phyloP scores from a whole-genome alignment of 1,140 invertebrate genomes.

The Danaus plexippus region DNA sequence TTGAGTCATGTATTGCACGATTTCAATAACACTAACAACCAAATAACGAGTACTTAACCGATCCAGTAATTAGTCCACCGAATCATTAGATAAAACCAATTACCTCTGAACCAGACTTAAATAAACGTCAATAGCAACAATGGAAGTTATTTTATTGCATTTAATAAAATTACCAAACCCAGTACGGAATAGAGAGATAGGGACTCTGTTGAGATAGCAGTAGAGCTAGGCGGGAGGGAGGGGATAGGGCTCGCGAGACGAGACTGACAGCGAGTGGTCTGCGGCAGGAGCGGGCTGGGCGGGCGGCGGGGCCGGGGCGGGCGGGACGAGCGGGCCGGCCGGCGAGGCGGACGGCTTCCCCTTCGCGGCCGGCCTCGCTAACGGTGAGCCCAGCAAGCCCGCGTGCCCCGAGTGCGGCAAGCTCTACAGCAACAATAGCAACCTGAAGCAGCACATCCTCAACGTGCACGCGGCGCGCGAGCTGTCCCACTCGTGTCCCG shows the following conservation, averaged over 20 bases:
- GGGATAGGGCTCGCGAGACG: slow-evolving; percentile 34
- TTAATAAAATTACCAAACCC: no score
- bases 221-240: slow-evolving; percentile 11
- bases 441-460: slow-evolving; percentile 82
- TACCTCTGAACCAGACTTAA: slow-evolving; percentile 10
- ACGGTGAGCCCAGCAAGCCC: slow-evolving; percentile 67
- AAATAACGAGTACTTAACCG: slow-evolving; percentile 41
- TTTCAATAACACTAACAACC: slow-evolving; percentile 55
- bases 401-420: slow-evolving; percentile 79
- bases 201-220: no score
- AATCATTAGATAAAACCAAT: slow-evolving; percentile 18
- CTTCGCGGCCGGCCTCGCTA: slow-evolving; percentile 32
- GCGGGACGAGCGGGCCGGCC: slow-evolving; percentile 42
- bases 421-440: slow-evolving; percentile 77
- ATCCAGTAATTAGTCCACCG: slow-evolving; percentile 31
- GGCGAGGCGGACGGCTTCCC: slow-evolving; percentile 38
- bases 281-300: slow-evolving; percentile 59
- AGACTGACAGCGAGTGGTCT: slow-evolving; percentile 61
- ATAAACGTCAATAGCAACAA: slow-evolving; percentile 33
- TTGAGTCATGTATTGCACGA: slow-evolving; percentile 50
- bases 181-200: no score
- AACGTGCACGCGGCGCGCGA: slow-evolving; percentile 80
- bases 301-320: slow-evolving; percentile 24
- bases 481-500: slow-evolving; percentile 75
- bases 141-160: slow-evolving; percentile 32